A percentile compares a stretch with the other conserved stretches of the same genome.
Conservation (phyloP, 2,113 vertebrate species). For the Piaya cayana region DNA sequence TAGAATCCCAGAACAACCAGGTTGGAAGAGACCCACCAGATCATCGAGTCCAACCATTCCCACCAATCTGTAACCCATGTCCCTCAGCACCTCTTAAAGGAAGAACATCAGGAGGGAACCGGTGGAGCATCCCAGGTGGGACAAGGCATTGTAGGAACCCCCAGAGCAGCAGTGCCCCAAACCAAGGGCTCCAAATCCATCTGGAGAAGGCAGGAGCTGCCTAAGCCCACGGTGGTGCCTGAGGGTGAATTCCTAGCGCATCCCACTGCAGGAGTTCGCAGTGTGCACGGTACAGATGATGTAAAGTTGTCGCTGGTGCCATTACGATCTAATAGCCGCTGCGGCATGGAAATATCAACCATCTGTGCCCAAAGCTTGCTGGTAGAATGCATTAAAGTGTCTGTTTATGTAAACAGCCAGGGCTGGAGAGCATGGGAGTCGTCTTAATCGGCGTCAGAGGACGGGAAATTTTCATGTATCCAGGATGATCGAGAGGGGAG, state of each 20-base stretch:
- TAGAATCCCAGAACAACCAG: no score
- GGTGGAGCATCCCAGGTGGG: not conserved
- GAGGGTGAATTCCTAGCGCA: not conserved
- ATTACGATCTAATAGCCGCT: not conserved
- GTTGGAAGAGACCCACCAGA: no score
- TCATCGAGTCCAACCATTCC: no score
- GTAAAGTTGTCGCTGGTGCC: not conserved
- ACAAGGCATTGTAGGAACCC: not conserved
- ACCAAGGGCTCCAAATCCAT: not conserved
- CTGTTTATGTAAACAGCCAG: conserved; percentile 20
- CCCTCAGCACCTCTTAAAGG: no score
- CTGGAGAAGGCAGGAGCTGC: not conserved
- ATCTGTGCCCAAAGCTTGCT: conserved; percentile 54
- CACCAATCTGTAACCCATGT: no score
- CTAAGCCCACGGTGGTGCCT: not conserved
- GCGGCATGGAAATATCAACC: conserved; percentile 31
- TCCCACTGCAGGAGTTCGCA: not conserved
- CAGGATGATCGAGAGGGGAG: not conserved
- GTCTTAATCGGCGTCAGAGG: not conserved
- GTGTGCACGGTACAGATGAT: not conserved
- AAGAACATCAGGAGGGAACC: not conserved
- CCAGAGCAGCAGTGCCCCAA: not conserved
- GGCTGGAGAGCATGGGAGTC: not conserved
- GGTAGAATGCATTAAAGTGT: conserved; percentile 37
- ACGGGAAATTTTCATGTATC: not conserved